phyloP scores from a whole-genome alignment of 2,113 vertebrate genomes.

The Charadrius vociferus region DNA sequence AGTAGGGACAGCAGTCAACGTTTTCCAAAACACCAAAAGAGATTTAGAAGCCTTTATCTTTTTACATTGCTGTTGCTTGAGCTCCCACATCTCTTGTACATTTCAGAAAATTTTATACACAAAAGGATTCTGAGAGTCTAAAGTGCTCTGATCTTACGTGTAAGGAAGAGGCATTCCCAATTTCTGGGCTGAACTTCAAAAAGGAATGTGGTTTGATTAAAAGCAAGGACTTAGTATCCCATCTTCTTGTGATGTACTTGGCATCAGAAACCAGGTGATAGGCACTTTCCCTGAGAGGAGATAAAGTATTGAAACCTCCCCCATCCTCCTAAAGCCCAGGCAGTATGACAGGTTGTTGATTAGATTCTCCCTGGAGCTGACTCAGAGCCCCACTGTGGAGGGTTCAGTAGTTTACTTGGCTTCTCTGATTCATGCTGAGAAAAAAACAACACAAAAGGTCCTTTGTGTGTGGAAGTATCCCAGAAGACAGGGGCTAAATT shows the following conservation, averaged over 20 bases:
- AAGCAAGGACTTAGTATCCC: neutral
- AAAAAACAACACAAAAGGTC: neutral
- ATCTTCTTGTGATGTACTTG: neutral
- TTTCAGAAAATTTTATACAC: neutral
- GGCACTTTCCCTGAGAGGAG: neutral
- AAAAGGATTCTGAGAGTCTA: neutral
- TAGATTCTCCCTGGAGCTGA: neutral
- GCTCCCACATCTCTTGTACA: neutral
- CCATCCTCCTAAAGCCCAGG: neutral
- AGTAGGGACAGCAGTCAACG: neutral
- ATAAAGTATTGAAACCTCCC: neutral
- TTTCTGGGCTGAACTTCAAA: neutral
- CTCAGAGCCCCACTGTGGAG: neutral
- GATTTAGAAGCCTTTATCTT: neutral
- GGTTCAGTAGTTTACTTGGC: constrained; percentile 24
- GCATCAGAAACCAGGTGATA: neutral
- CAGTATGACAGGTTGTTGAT: neutral
- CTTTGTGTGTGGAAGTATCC: neutral
- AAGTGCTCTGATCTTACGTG: neutral
- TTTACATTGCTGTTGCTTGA: neutral
- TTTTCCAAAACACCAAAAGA: neutral
- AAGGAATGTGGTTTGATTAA: neutral
- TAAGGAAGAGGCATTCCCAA: neutral
- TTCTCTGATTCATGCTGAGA: neutral
- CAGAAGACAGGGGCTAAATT: neutral